Evolutionary conservation across 1,140 invertebrate genomes (phyloP).

Genomic region (Temnothorax curvispinosus): DNA sequence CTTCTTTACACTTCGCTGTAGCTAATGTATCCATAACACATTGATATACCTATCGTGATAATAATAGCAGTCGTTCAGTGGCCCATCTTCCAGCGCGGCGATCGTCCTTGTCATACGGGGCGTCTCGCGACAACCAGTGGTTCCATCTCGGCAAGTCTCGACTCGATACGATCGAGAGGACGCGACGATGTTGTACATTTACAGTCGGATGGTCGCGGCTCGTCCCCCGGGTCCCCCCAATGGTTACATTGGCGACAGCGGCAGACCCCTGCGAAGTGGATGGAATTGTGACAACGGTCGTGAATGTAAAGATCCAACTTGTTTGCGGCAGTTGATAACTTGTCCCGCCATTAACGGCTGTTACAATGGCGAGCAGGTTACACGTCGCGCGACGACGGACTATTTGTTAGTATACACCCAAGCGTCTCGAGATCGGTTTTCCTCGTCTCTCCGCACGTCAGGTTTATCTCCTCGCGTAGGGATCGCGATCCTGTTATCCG

Average conservation of each 20-base stretch:
- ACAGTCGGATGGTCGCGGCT: background rate
- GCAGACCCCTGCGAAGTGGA: slow-evolving; percentile 62
- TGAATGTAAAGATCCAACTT: slow-evolving; percentile 60
- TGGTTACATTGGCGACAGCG: background rate
- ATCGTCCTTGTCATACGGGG: slow-evolving; percentile 56
- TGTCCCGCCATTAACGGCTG: slow-evolving; percentile 57
- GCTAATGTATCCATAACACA: background rate
- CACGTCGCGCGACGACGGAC: slow-evolving; percentile 47
- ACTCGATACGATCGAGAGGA: slow-evolving; percentile 59
- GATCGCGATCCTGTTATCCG: slow-evolving; percentile 43
- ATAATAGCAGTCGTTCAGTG: slow-evolving; percentile 36
- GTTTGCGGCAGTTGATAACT: slow-evolving; percentile 57
- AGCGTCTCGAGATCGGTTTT: slow-evolving; percentile 1
- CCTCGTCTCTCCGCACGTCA: slow-evolving; percentile 9
- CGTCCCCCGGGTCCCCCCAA: background rate
- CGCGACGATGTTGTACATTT: slow-evolving; percentile 14
- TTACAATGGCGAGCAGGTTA: slow-evolving; percentile 60
- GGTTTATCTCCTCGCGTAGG: background rate
- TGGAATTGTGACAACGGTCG: slow-evolving; percentile 45
- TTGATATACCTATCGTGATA: slow-evolving; percentile 45
- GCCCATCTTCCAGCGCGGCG: slow-evolving; percentile 22
- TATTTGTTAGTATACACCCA: slow-evolving; percentile 56
- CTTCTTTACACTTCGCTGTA: background rate
- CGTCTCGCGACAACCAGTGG: background rate
- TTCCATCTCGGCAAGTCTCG: slow-evolving; percentile 36